A percentile compares a stretch with the other conserved stretches of the same genome.
phyloP scores from a whole-genome alignment of 2,797 vertebrate genomes.

The Chelon auratus region DNA sequence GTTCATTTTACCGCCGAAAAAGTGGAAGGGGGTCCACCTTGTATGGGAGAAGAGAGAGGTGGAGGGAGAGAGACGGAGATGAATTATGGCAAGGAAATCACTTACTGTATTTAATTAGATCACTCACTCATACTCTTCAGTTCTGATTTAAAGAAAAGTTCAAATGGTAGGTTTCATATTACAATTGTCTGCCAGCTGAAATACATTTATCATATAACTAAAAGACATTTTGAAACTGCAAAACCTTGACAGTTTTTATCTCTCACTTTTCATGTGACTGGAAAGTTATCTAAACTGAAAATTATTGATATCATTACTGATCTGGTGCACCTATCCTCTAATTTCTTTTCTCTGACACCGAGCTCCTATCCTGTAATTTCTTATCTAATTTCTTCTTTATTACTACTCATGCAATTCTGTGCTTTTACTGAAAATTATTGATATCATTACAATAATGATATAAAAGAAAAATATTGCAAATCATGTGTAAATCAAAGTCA shows the following conservation, averaged over 20 bases:
- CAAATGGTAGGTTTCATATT: conserved; percentile 33
- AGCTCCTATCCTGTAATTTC: too few relatives aligned
- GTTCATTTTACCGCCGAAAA: conserved; percentile 58
- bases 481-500: conserved; percentile 41
- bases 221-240: conserved; percentile 14
- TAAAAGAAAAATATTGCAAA: not conserved
- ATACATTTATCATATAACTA: not conserved
- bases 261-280: too few relatives aligned
- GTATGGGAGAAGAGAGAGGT: conserved; percentile 32
- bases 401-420: too few relatives aligned
- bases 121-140: conserved; percentile 38
- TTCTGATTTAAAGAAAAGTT: conserved; percentile 14
- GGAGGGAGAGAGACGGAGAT: conserved; percentile 19
- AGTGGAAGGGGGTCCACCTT: conserved; percentile 36
- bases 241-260: too few relatives aligned
- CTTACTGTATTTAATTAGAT: conserved; percentile 59
- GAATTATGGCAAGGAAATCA: conserved; percentile 48
- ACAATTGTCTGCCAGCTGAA: conserved; percentile 48
- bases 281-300: not conserved
- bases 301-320: not conserved
- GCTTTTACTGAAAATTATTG: not conserved
- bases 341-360: too few relatives aligned
- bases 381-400: too few relatives aligned
- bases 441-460: not conserved
- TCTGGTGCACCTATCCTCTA: too few relatives aligned